Evolutionary conservation across 2,797 vertebrate species (phyloP).

Genomic region (Anabas testudineus): DNA sequence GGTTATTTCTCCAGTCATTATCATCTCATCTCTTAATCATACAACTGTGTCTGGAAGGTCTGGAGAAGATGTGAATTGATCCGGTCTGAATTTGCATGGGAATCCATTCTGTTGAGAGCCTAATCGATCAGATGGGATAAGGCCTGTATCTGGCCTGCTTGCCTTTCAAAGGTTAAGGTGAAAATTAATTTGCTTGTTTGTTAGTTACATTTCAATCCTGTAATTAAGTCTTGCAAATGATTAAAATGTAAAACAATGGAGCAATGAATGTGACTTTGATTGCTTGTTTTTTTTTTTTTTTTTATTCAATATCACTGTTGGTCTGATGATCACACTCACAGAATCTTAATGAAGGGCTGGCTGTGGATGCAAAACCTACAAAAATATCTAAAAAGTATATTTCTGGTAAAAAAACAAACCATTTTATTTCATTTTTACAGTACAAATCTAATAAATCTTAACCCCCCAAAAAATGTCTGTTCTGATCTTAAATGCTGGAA

Average conservation of each 20-base stretch:
- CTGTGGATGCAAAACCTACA: not conserved
- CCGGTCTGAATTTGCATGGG: constrained; percentile 77
- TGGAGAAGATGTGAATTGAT: constrained; percentile 73
- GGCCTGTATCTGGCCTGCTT: constrained; percentile 49
- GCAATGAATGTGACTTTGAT: constrained; percentile 80
- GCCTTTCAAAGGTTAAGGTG: constrained; percentile 79
- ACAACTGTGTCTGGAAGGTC: constrained; percentile 37
- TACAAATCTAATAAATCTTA: too few relatives aligned
- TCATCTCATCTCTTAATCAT: constrained; percentile 61
- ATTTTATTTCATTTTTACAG: too few relatives aligned
- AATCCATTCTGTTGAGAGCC: constrained; percentile 74
- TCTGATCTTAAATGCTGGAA: too few relatives aligned
- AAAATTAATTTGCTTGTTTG: constrained; percentile 83
- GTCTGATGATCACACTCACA: constrained; percentile 22
- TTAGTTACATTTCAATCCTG: constrained; percentile 75
- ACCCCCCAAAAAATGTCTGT: too few relatives aligned
- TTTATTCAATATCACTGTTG: constrained; percentile 62
- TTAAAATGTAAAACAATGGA: constrained; percentile 79
- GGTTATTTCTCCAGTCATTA: constrained; percentile 41
- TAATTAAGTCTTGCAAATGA: constrained; percentile 76
- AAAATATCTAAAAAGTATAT: not conserved
- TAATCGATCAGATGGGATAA: constrained; percentile 77
- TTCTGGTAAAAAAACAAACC: not conserved
- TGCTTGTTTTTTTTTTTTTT: constrained; percentile 51
- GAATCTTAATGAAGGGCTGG: constrained; percentile 68